Base-by-base conservation (phyloP, 2,113 vertebrate genomes). In the Heloderma charlesbogerti region DNA sequence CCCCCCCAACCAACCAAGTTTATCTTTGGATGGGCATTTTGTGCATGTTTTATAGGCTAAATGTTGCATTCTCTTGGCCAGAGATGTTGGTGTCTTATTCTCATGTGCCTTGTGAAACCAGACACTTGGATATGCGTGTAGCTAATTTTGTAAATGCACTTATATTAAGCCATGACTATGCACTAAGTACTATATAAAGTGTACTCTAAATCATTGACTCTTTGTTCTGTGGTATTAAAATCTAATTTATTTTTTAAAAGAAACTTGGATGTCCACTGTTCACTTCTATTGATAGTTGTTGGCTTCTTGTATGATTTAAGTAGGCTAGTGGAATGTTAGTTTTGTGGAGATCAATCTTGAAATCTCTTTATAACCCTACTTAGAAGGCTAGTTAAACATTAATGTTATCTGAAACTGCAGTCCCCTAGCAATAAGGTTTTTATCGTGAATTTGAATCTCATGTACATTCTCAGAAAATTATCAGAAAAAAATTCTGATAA, bases 81-180 rank as follows among this genome's bases (percentile, higher is more conserved):
- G 63, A 79, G 75, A 86, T 67, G 29, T 69, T 80, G 89, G 89
- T 90, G 84, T 86, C 89, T 80, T 90, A 71, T 86, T 90, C 63
- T 40, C 45, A 54, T 77, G 67, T 83, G 77, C 4, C 94, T 60
- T 95, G 54, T 89, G 88, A 94, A 95, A 80, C 91, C 78, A 93
- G 88, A 91, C 94, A 95, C 93, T 95, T 86, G 94, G 80, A 82
- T 95, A 93, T 90, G 80, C 43, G 0, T 95, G 90, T 87, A 84
- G 87, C 94, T 95, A 94, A 92, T 69, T 92, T 96, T 93, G 82
- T 93, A 92, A 84, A 40, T 94, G 92, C 88, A 88, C 92, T 94
- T 96, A 92, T 93, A 95, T 95, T 93, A 92, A 94, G 92, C 94
- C 92, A 94, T 93, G 94, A 94, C 94, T 95, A 91, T 95, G 92